Evolutionary conservation across 2,797 vertebrate genomes (phyloP).

Genomic region (Craterocephalus amniculus): DNA sequence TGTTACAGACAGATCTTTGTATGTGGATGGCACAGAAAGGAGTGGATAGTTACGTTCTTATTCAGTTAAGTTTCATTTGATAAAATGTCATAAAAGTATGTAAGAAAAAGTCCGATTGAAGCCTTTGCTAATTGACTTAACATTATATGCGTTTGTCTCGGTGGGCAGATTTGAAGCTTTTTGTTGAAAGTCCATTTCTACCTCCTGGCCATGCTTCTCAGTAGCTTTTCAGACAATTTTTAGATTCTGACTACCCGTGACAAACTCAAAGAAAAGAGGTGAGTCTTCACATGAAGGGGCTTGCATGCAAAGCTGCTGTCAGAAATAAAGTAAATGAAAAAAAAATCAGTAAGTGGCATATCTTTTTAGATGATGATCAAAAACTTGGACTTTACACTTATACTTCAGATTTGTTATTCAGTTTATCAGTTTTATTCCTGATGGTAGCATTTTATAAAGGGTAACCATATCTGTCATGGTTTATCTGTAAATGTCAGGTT

Average conservation of each 20-base stretch:
- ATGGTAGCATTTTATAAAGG: background rate
- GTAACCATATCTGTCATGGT: background rate
- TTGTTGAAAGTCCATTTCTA: background rate
- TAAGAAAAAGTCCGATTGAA: background rate
- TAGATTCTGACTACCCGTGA: background rate
- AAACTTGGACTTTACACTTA: background rate
- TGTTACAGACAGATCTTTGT: background rate
- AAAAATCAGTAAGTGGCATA: background rate
- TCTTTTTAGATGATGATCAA: background rate
- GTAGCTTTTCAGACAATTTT: background rate
- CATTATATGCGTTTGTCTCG: background rate
- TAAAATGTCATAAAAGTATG: background rate
- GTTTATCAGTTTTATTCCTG: background rate
- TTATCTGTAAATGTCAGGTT: background rate
- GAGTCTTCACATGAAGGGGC: background rate
- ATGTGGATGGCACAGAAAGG: background rate
- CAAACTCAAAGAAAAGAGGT: background rate
- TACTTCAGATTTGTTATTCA: no score
- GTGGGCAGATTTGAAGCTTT: background rate
- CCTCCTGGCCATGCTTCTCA: slow-evolving; percentile 5
- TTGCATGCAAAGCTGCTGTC: background rate
- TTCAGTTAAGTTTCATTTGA: no score
- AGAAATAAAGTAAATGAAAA: background rate
- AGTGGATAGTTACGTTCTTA: background rate
- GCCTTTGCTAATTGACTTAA: background rate